A percentile compares a stretch with the other conserved stretches of the same genome.
These are phyloP conservation scores for Zaprionus vittiger DNA, from an alignment of 1,140 invertebrate genomes.

Conservation along the genomic window DNA sequence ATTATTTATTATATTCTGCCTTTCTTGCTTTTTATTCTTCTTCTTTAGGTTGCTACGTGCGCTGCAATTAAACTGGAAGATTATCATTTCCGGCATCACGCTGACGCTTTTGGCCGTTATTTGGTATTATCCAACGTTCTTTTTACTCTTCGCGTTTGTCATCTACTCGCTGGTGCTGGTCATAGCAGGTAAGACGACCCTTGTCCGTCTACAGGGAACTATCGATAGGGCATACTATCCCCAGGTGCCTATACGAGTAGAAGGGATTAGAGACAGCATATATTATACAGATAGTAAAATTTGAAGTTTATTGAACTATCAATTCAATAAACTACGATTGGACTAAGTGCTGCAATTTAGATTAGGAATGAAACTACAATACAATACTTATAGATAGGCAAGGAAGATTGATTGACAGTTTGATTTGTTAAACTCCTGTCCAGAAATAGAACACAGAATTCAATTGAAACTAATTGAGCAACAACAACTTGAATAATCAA, in stretches of 20 bases:
- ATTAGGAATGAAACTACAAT: not conserved
- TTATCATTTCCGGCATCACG: constrained; percentile 72
- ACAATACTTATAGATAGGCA: not conserved
- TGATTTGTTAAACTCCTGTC: not conserved
- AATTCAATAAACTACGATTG: not conserved
- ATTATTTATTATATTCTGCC: constrained; percentile 13
- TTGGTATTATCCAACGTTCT: constrained; percentile 84
- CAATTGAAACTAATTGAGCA: not conserved
- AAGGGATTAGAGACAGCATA: not conserved
- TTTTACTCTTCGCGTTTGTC: constrained; percentile 80
- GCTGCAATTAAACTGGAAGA: constrained; percentile 81
- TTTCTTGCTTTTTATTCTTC: not conserved
- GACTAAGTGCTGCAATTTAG: not conserved
- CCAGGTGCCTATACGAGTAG: not conserved
- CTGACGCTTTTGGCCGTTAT: constrained; percentile 79
- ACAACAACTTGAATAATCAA: constrained; percentile 8
- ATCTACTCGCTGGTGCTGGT: constrained; percentile 80
- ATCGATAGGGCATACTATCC: not conserved
- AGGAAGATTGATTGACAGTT: not conserved
- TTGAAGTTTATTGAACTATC: not conserved
- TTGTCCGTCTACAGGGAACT: not conserved
- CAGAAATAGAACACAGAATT: not conserved
- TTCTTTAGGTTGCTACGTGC: constrained; percentile 63
- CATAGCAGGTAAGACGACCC: constrained; percentile 70
- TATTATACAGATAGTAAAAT: not conserved